Evolutionary conservation across 1,140 invertebrate species (phyloP).

Genomic region (Pseudomyrmex dendroicus): DNA sequence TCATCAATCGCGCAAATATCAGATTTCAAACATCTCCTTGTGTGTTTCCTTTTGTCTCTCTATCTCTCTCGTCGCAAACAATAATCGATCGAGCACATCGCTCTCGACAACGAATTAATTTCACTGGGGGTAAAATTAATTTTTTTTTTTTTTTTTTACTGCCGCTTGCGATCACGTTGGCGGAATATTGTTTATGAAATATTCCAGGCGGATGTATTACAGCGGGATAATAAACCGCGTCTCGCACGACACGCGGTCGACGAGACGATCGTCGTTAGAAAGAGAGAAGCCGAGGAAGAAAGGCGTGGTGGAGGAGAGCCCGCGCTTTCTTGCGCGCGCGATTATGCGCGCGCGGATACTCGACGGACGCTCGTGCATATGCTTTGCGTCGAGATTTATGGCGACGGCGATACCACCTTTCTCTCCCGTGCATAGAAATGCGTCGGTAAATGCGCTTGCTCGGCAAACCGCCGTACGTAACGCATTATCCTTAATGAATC

Average conservation of each 20-base stretch:
- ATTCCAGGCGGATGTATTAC: constrained; percentile 28
- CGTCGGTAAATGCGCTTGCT: constrained; percentile 57
- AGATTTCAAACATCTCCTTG: too few species aligned
- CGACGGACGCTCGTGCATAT: constrained; percentile 58
- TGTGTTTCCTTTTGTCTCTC: too few species aligned
- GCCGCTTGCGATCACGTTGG: not conserved
- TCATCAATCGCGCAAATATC: too few species aligned
- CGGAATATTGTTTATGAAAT: constrained; percentile 48
- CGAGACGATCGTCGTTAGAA: constrained; percentile 1
- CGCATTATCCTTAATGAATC: constrained; percentile 68
- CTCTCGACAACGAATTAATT: not conserved
- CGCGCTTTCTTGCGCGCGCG: constrained; percentile 53
- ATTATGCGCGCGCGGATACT: constrained; percentile 59
- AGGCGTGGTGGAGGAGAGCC: constrained; percentile 24
- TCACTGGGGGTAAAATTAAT: constrained; percentile 22
- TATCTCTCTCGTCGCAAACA: too few species aligned
- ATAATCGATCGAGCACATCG: too few species aligned
- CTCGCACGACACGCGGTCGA: constrained; percentile 46
- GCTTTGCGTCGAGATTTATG: constrained; percentile 66
- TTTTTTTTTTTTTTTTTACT: constrained; percentile 38
- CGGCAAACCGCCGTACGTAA: constrained; percentile 13
- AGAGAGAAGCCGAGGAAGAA: constrained; percentile 51
- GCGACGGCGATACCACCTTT: constrained; percentile 62
- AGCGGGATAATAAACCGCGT: constrained; percentile 17
- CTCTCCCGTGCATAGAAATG: constrained; percentile 64